Conservation (phyloP, 2,113 vertebrate species). For the Nansenia antarctica region DNA sequence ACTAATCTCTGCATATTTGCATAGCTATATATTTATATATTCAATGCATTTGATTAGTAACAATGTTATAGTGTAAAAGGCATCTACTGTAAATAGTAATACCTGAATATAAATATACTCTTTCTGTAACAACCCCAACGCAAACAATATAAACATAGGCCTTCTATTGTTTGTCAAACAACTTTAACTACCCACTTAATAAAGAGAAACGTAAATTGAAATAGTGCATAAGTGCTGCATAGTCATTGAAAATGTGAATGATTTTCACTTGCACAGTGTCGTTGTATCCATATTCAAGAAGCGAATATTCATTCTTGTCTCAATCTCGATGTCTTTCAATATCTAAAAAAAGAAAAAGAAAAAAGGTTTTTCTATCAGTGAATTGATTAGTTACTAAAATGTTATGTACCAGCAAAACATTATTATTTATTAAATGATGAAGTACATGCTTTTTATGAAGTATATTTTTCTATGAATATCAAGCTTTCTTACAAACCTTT, state of each 20-base stretch:
- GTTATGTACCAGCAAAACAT: too few species aligned
- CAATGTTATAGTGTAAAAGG: background rate
- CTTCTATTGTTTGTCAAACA: background rate
- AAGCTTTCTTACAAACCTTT: conserved; percentile 77
- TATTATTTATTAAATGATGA: too few species aligned
- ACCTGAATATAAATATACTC: too few species aligned
- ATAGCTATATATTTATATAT: conserved; percentile 55
- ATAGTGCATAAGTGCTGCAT: background rate
- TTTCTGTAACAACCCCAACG: background rate
- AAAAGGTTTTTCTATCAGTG: background rate
- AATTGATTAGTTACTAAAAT: background rate
- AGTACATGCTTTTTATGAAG: too few species aligned
- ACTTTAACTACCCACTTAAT: background rate
- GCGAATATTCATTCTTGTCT: conserved; percentile 90
- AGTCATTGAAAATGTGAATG: background rate
- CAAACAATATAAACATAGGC: background rate
- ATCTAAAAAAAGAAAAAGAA: conserved; percentile 74
- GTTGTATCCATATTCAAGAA: conserved; percentile 90
- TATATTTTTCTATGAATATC: too few species aligned
- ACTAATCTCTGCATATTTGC: conserved; percentile 45
- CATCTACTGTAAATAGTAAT: background rate
- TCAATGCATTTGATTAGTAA: conserved; percentile 9
- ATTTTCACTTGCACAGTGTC: conserved; percentile 83
- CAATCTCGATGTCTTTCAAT: conserved; percentile 90
- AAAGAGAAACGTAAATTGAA: background rate